Base-by-base conservation (phyloP, 2,888 invertebrate genomes). In the Polylopha cassiicola region DNA sequence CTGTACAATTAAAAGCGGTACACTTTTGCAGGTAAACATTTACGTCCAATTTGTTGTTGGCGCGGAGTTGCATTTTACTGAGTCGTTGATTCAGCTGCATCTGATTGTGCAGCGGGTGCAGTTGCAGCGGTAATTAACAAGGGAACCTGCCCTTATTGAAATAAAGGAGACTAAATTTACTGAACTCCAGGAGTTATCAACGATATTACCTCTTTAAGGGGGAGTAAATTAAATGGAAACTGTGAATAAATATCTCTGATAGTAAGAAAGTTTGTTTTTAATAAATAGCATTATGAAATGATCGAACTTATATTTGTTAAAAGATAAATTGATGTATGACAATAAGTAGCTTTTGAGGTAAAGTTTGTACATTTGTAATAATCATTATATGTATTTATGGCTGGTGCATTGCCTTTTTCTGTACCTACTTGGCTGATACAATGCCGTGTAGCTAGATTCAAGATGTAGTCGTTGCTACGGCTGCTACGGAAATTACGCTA, bases 101-200 rank as follows among this genome's bases (percentile, higher is more conserved):
- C 67, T 63, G 73, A 69, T 65, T 65, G 57, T 53, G 62, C 70
- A 65, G 61, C 67, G 61, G 63, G 61, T 65, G 68, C 64, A 50
- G 51, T 52, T 62, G 56, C 53, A n/a, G 59, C 48, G 61, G 68
- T 75, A 81, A 82, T 81, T 81, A 82, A 73, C 72, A 74, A 75
- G 65, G 61, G 74, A 69, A 70, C 72, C 62, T 61, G 66, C 62
- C 58, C 73, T 74, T 72, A 77, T 78, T 77, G 72, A 72, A 67
- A 67, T 65, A 62, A 65, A 67, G 55, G 57, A 62, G 61, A 68
- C 65, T 72, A 70, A 71, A 74, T 76, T 71, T 69, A 72, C 62
- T 50, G 30, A 30, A 34, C 30, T 30, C 15, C 4, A n/a, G 31
- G 24, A 16, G 21, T 26, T 21, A 17, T 20, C 22, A 13, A 30